phyloP scores from a whole-genome alignment of 2,888 invertebrate species.

The Ophion ventricosus region DNA sequence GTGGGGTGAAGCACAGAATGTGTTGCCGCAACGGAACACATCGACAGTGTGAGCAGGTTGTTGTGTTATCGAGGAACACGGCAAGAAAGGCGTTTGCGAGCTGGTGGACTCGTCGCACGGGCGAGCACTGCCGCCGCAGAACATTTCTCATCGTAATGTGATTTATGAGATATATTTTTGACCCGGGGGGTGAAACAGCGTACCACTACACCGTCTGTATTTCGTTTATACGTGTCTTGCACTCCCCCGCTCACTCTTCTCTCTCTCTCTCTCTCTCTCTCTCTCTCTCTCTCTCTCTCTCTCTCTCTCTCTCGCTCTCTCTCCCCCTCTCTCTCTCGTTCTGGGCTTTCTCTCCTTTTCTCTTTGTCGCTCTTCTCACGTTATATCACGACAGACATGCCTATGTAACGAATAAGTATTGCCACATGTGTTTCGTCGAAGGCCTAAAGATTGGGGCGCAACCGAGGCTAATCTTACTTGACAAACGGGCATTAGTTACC shows the following conservation, averaged over 20 bases:
- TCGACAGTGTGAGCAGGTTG: too few relatives aligned
- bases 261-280: slow-evolving; percentile 24
- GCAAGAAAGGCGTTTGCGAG: slow-evolving; percentile 37
- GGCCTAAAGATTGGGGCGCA: slow-evolving; percentile 7
- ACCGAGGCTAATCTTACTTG: slow-evolving; percentile 28
- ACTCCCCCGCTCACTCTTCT: slow-evolving; percentile 6
- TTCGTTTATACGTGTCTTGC: too few relatives aligned
- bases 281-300: slow-evolving; percentile 37
- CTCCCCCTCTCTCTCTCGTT: too few relatives aligned
- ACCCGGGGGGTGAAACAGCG: slow-evolving; percentile 74
- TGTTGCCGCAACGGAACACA: slow-evolving; percentile 17
- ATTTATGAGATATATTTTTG: slow-evolving; percentile 80
- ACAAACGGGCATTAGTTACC: slow-evolving; percentile 11
- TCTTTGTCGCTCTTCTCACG: slow-evolving; percentile 15
- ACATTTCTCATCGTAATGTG: slow-evolving; percentile 80
- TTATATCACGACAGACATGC: slow-evolving; percentile 52
- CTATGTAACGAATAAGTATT: not conserved
- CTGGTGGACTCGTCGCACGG: slow-evolving; percentile 69
- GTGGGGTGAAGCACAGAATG: slow-evolving; percentile 18
- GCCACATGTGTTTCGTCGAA: slow-evolving; percentile 20
- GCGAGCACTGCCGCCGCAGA: slow-evolving; percentile 67
- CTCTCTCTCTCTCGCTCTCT: too few relatives aligned
- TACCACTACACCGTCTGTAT: slow-evolving; percentile 43
- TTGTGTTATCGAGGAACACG: slow-evolving; percentile 44
- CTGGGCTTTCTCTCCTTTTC: slow-evolving; percentile 28